Conservation (phyloP, 2,113 vertebrate species). For the Actinemys pallida region DNA sequence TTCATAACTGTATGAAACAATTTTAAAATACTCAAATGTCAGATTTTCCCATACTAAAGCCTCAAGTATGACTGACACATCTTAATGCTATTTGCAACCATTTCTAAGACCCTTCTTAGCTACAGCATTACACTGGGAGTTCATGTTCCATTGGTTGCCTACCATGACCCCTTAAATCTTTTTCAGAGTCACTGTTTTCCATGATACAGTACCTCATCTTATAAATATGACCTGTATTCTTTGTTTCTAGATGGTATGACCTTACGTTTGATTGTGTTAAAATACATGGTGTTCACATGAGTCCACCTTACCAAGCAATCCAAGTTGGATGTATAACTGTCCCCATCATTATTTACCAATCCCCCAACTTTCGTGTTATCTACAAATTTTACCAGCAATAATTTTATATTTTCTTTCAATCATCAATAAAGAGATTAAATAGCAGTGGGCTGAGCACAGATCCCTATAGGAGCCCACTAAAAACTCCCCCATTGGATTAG, state of each 20-base stretch:
- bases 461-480: background rate
- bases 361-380: background rate
- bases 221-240: background rate
- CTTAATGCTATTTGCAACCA: background rate
- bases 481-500: background rate
- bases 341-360: rapidly evolving
- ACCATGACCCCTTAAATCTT: background rate
- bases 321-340: background rate
- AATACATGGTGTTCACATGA: background rate
- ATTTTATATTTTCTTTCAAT: background rate
- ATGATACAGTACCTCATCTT: background rate
- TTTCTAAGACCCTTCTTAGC: background rate
- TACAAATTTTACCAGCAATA: rapidly evolving
- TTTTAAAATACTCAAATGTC: background rate
- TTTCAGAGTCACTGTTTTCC: background rate
- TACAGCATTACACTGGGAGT: background rate
- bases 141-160: background rate
- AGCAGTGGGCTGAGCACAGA: background rate
- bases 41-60: background rate
- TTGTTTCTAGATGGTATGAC: background rate
- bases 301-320: background rate
- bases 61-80: background rate
- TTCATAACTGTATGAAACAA: background rate
- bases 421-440: background rate
- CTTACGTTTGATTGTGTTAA: background rate